Evolutionary conservation across 2,797 vertebrate species (phyloP), one percentile per base, ranked within the genome.

Genomic region (Antennarius maculatus): DNA sequence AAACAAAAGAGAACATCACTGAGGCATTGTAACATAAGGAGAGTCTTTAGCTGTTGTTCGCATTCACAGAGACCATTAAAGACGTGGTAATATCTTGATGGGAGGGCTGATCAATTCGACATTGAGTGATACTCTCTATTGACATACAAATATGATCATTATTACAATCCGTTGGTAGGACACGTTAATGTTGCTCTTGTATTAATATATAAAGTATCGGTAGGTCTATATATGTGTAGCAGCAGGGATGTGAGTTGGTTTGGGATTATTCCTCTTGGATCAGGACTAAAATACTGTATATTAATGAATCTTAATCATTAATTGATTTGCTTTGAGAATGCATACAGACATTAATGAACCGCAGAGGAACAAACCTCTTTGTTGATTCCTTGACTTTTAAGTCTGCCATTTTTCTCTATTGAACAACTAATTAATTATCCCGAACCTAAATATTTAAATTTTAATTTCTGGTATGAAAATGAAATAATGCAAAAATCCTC

Each of bases 21-120:
- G 16, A 13, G 43, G 14, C 29, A 39, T 10, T 39, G 37, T 11
- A 31, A 52, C 15, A 6, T 7, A 49, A 50, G 18, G 37, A 7
- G 27, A 61, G 34, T 18, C 43, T 56, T 61, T 37, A 59, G 63
- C 45, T 71, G 13, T 71, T 69, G 71, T 46, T 47, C 51, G 52
- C 57, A 52, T 73, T 78, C 39, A 1, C 42, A 39, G 18, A 71
- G 37, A 45, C 31, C 52, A 42, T 64, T 64, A 2, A 52, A 62
- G 49, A 71, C 56, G 37, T 68, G 16, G 50, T 64, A 18, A 56
- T 48, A n/a, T 64, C 61, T 50, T 59, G 47, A 71, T 57, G 66
- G 61, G 1, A 53, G 39, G 43, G 34, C 49, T 54, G 55, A 76
- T 71, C 52, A 66, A 28, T 57, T 67, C 51, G 48, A 61, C 42